Percentiles rank a stretch among this genome's conserved stretches.
These are phyloP conservation scores for Limnephilus auricula DNA, from an alignment of 2,888 invertebrate species.

Conservation along the genomic window DNA sequence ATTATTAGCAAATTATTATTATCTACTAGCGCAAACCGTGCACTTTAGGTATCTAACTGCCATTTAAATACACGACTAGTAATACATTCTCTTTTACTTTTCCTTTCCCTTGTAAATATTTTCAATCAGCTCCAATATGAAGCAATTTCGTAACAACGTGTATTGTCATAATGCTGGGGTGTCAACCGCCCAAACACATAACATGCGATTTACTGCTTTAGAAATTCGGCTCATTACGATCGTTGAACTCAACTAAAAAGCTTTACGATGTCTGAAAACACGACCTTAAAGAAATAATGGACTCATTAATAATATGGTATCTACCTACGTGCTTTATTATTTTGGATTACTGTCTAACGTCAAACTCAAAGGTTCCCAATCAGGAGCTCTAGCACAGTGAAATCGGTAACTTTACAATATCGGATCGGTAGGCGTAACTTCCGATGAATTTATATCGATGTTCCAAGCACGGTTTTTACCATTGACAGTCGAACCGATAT, in stretches of 20 bases:
- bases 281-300: slow-evolving; percentile 1
- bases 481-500: no score
- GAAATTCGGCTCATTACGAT: not conserved
- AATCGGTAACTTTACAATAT: no score
- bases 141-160: not conserved
- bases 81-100: not conserved
- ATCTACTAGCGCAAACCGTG: no score
- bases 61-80: no score
- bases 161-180: not conserved
- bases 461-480: no score
- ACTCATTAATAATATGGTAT: not conserved
- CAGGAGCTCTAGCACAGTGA: no score
- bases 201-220: not conserved
- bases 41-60: no score
- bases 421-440: no score
- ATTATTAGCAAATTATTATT: no score
- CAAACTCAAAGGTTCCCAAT: not conserved
- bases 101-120: not conserved
- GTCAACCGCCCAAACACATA: not conserved
- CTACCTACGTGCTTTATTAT: not conserved
- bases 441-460: no score
- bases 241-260: not conserved
- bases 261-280: not conserved
- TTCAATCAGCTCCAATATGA: not conserved
- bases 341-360: not conserved